These are phyloP conservation scores for Andrena dorsata DNA, from an alignment of 2,888 invertebrate genomes.

Conservation along the genomic window DNA sequence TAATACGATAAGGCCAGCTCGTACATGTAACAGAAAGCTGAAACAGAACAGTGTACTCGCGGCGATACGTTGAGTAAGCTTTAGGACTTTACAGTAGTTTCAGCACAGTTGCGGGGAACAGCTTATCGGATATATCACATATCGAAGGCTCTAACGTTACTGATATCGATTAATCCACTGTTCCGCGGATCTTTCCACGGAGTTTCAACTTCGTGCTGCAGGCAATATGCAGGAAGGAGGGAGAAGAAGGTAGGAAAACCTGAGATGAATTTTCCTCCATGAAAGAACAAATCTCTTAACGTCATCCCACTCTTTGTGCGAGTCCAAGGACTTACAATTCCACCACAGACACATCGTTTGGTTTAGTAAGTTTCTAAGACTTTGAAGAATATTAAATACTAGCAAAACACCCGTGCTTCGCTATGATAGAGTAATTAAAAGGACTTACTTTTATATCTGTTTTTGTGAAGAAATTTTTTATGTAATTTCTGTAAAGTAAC, in stretches of 20 bases:
- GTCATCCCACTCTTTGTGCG: conserved; percentile 41
- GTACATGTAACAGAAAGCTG: conserved; percentile 44
- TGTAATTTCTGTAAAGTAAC: no score
- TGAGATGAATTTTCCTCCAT: conserved; percentile 67
- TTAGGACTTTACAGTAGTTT: conserved; percentile 64
- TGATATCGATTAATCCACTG: conserved; percentile 69
- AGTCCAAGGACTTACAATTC: conserved; percentile 73
- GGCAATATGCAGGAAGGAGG: conserved; percentile 4
- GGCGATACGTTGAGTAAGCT: conserved; percentile 59
- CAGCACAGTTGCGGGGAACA: conserved; percentile 52
- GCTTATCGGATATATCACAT: conserved; percentile 70
- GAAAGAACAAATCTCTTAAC: conserved; percentile 62
- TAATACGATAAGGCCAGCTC: conserved; percentile 51
- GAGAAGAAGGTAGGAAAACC: conserved; percentile 8
- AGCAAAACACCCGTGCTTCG: no score
- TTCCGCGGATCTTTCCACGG: conserved; percentile 46
- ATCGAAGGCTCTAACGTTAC: conserved; percentile 63
- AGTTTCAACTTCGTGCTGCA: conserved; percentile 43
- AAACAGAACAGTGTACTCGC: conserved; percentile 56
- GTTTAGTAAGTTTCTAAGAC: conserved; percentile 72
- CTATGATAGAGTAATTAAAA: no score
- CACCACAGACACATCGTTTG: conserved; percentile 68
- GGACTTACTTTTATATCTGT: no score
- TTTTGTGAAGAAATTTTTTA: no score
- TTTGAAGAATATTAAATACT: conserved; percentile 41